These are phyloP conservation scores for Euspilapteryx auroguttella DNA, from an alignment of 2,888 invertebrate genomes.

Conservation along the genomic window DNA sequence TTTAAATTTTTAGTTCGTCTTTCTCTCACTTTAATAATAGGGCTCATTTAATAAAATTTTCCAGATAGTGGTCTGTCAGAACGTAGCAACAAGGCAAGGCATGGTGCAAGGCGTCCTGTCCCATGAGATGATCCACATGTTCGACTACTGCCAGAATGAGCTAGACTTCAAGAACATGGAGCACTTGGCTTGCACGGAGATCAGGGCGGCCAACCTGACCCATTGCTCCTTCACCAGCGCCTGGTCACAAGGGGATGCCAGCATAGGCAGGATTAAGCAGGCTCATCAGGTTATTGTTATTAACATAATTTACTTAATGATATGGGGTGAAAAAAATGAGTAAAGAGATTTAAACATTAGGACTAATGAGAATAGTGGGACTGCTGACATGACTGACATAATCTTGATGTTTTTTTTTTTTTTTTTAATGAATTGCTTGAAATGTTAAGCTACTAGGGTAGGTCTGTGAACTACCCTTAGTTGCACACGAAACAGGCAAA, in stretches of 20 bases:
- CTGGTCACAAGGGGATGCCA: slow-evolving; percentile 75
- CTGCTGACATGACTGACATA: too few relatives aligned
- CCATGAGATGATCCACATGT: slow-evolving; percentile 97
- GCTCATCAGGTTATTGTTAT: slow-evolving; percentile 81
- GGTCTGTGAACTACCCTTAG: too few relatives aligned
- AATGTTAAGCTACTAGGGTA: too few relatives aligned
- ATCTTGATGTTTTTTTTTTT: too few relatives aligned
- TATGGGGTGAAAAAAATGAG: too few relatives aligned
- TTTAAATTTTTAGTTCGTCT: too few relatives aligned
- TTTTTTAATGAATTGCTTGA: too few relatives aligned
- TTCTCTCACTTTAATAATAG: too few relatives aligned
- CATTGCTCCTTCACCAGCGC: slow-evolving; percentile 90
- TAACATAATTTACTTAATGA: too few relatives aligned
- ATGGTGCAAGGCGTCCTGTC: slow-evolving; percentile 80
- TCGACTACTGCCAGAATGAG: slow-evolving; percentile 88
- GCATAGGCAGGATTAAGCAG: slow-evolving; percentile 69
- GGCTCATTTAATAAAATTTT: slow-evolving; percentile 15
- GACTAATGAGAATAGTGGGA: too few relatives aligned
- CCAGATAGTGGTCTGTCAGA: slow-evolving; percentile 89
- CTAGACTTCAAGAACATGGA: slow-evolving; percentile 87
- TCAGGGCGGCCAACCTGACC: slow-evolving; percentile 90
- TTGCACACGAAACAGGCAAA: too few relatives aligned
- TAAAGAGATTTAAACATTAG: too few relatives aligned
- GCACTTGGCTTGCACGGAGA: slow-evolving; percentile 94
- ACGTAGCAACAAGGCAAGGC: slow-evolving; percentile 69